Evolutionary conservation across 2,113 vertebrate genomes (phyloP), one percentile per base, ranked within the genome.

Genomic region (Solea solea): DNA sequence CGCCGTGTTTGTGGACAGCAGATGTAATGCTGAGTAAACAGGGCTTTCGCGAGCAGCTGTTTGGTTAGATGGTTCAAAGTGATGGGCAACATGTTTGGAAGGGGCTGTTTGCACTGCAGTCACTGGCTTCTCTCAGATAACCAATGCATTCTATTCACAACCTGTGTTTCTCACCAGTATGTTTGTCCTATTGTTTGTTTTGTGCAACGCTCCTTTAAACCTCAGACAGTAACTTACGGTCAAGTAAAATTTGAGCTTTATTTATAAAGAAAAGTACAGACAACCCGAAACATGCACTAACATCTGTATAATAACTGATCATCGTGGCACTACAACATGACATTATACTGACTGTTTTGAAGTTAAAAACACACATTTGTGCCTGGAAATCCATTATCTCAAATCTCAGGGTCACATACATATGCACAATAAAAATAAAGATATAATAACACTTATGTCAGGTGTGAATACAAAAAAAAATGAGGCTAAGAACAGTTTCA

Each of bases 1-100:
- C 61, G 58, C 63, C 67, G 69, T 88, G 82, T 88, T 86, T 90
- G 82, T 81, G 64, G 74, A 81, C 57, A 54, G 65, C 81, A 80
- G 77, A 78, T 78, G 81, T 80, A 76, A 89, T 62, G 77, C 58
- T 74, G 79, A 67, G 76, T 82, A 89, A 92, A 91, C 88, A 89
- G 56, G 49, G 10, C 52, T 63, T 42, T 72, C 11, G 40, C 78
- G 7, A 39, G 66, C 77, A 79, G 74, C 69, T 81, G 80, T 61
- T 64, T 67, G 60, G 54, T 86, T 54, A 67, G 73, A 82, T 69
- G 71, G 21, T 21, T 21, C 80, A 75, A 81, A 85, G 62, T 67
- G 64, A 77, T 76, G 82, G 80, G 64, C 63, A 51, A 63, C 57
- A 21, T 50, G 58, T 58, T 14, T 16, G 68, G 50, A 73, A 53